These are phyloP conservation scores for Halyomorpha halys DNA, from an alignment of 1,140 invertebrate species.

Conservation along the genomic window DNA sequence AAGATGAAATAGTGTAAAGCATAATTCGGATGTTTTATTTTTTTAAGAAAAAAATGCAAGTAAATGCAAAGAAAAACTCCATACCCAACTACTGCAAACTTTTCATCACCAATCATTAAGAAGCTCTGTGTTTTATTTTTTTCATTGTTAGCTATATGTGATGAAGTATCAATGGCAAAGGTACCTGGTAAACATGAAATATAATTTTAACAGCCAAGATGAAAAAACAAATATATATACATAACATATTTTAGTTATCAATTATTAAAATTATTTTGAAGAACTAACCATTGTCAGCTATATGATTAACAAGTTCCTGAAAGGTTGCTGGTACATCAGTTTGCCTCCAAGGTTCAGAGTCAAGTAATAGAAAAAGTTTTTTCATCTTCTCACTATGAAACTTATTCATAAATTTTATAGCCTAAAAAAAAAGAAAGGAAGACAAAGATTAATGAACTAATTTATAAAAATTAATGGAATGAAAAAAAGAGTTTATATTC, in stretches of 20 bases:
- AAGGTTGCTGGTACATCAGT: slow-evolving; percentile 57
- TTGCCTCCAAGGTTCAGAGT: slow-evolving; percentile 86
- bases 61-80: too few species aligned
- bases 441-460: too few species aligned
- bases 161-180: slow-evolving; percentile 27
- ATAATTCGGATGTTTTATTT: too few species aligned
- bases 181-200: slow-evolving; percentile 28
- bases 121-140: slow-evolving; percentile 37
- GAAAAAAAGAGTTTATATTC: too few species aligned
- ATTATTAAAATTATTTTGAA: too few species aligned
- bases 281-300: slow-evolving; percentile 42
- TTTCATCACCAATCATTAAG: slow-evolving; percentile 66
- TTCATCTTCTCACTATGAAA: slow-evolving; percentile 83
- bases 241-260: too few species aligned
- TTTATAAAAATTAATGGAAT: too few species aligned
- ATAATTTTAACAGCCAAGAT: too few species aligned
- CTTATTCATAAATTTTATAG: slow-evolving; percentile 78
- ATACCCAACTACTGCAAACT: slow-evolving; percentile 71
- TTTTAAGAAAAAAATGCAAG: neutral
- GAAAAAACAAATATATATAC: too few species aligned
- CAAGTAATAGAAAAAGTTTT: slow-evolving; percentile 72
- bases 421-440: slow-evolving; percentile 47
- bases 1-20: too few species aligned
- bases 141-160: slow-evolving; percentile 31
- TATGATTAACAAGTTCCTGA: slow-evolving; percentile 57